Percentiles rank a stretch among this genome's conserved stretches.
These are phyloP conservation scores for Cyclopterus lumpus DNA, from an alignment of 2,797 vertebrate genomes.

Conservation along the genomic window DNA sequence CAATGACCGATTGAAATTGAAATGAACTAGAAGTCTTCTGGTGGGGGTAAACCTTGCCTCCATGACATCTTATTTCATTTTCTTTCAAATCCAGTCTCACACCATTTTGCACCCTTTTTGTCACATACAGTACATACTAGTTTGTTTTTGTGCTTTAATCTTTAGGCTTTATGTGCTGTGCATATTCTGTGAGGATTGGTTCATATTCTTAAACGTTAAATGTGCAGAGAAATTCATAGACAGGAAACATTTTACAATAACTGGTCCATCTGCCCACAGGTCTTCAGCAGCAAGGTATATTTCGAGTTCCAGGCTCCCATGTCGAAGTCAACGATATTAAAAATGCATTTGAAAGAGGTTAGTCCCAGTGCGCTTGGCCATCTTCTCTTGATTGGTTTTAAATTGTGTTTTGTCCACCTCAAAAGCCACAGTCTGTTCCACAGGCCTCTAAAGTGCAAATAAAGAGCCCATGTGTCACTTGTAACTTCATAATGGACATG, in stretches of 20 bases:
- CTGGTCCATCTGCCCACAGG: slow-evolving; percentile 79
- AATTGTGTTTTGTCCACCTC: slow-evolving; percentile 68
- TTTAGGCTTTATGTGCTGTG: neutral
- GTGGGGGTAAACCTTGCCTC: neutral
- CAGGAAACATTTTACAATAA: slow-evolving; percentile 13
- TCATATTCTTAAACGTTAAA: neutral
- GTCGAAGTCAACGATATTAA: slow-evolving; percentile 99
- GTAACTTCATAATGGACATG: slow-evolving; percentile 50
- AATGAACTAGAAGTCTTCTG: neutral
- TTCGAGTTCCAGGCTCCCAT: slow-evolving; percentile 97
- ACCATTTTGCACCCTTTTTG: neutral
- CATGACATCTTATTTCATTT: slow-evolving; percentile 4
- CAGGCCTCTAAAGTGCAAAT: slow-evolving; percentile 64
- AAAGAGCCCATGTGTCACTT: slow-evolving; percentile 44
- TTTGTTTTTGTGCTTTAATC: slow-evolving; percentile 2
- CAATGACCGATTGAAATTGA: neutral
- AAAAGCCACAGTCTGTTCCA: slow-evolving; percentile 55
- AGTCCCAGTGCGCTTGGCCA: slow-evolving; percentile 56
- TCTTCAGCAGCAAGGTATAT: slow-evolving; percentile 98
- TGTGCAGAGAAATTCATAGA: neutral
- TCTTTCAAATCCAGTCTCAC: slow-evolving; percentile 1
- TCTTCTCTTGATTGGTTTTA: slow-evolving; percentile 72
- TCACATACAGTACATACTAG: no score
- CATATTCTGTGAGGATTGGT: neutral
- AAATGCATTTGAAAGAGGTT: slow-evolving; percentile 99